Base-by-base conservation (phyloP, 2,888 invertebrate genomes). In the Creontiades dilutus region DNA sequence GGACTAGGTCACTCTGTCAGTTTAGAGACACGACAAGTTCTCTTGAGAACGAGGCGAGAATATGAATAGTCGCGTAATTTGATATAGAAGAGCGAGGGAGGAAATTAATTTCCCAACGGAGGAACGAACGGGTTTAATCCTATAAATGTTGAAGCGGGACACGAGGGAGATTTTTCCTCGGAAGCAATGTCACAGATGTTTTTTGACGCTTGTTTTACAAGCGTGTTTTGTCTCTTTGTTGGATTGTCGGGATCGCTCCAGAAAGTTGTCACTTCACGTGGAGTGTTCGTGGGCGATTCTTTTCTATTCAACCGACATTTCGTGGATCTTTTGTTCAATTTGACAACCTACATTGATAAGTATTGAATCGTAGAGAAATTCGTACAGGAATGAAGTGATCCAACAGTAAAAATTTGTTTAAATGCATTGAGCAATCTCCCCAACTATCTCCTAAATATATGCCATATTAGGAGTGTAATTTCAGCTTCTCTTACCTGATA, bases 121-220 rank as follows among this genome's bases (percentile, higher is more conserved):
- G 61, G 19, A 61, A 61, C 61, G 61, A 61, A 61, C 61, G 61
- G 61, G 61, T 61, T 61, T 61, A 61, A 61, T 61, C 61, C 61
- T 61, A 61, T 61, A 61, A 61, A 61, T 61, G 61, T 52, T 61
- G 61, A n/a, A 61, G 61, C 61, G 61, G 61, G 61, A n/a, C 19
- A 16, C 16, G 61, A 61, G 61, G 61, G 19, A 61, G 61, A 19
- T 61, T 61, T 61, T 19, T 19, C 61, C 19, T n/a, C 19, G 1
- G 61, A 61, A 19, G 61, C 14, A 61, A 61, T 61, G 61, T 61
- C 61, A 19, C 61, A 19, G 61, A 61, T 61, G 61, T 61, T 61
- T 61, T 61, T 61, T 19, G 19, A 19, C 61, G 16, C 61, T 61
- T 61, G 61, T 61, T 61, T 61, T 61, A 61, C 61, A 14, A 61